A percentile compares a stretch with the other conserved stretches of the same genome.
phyloP scores from a whole-genome alignment of 2,888 invertebrate genomes.

The Baccha elongata region DNA sequence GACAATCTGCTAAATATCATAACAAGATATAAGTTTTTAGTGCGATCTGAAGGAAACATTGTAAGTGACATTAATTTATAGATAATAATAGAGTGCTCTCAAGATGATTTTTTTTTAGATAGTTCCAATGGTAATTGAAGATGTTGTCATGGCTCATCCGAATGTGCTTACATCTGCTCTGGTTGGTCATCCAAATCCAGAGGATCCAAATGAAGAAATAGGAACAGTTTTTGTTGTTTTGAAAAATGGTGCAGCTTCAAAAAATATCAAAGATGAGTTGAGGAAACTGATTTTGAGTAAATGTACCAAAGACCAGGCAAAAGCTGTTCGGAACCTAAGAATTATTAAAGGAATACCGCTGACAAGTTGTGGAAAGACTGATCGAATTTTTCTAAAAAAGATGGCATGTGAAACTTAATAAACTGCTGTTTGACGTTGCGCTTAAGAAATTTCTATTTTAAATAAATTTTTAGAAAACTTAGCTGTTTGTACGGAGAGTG shows the following conservation, averaged over 20 bases:
- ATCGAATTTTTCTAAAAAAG: conserved; percentile 45
- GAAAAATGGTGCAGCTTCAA: background rate
- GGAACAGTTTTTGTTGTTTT: conserved; percentile 63
- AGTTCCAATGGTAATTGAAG: conserved; percentile 66
- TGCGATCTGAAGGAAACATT: conserved; percentile 41
- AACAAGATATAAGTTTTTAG: conserved; percentile 55
- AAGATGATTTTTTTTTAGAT: too few species aligned
- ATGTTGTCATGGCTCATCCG: conserved; percentile 29
- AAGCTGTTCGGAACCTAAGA: conserved; percentile 9
- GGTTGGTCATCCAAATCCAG: conserved; percentile 43
- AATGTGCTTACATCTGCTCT: conserved; percentile 45
- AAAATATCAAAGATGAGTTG: conserved; percentile 8
- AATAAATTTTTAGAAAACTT: too few species aligned
- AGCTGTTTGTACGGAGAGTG: too few species aligned
- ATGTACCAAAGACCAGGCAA: background rate
- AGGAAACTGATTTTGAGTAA: background rate
- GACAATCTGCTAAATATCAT: conserved; percentile 57
- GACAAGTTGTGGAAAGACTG: conserved; percentile 69
- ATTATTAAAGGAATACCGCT: conserved; percentile 62
- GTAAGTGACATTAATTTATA: too few species aligned
- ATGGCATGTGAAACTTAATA: too few species aligned
- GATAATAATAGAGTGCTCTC: too few species aligned
- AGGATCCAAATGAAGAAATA: conserved; percentile 26
- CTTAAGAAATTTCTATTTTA: too few species aligned
- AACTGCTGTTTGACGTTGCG: too few species aligned